Conservation (phyloP, 1,140 invertebrate genomes). For the Dysdera silvatica region DNA sequence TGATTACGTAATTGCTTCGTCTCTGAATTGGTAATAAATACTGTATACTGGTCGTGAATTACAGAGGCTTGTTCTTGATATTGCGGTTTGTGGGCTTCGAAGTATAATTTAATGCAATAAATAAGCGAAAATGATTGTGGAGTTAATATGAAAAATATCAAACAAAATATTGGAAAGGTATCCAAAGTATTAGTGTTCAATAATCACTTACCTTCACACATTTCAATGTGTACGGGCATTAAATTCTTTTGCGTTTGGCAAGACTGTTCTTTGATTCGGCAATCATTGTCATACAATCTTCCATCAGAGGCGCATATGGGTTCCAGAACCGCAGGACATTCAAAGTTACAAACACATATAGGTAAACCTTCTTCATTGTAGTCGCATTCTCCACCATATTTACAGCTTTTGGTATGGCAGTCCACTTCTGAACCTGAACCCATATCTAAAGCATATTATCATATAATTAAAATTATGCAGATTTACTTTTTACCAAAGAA, state of each 20-base stretch:
- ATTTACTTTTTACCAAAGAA: too few relatives aligned
- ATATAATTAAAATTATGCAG: not conserved
- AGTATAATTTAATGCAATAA: too few relatives aligned
- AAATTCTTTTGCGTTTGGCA: slow-evolving; percentile 75
- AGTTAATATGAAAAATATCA: too few relatives aligned
- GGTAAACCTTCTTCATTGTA: slow-evolving; percentile 24
- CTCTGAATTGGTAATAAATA: too few relatives aligned
- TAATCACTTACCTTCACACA: slow-evolving; percentile 69
- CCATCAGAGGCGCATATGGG: slow-evolving; percentile 55
- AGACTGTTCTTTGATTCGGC: slow-evolving; percentile 77
- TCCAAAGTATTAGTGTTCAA: too few relatives aligned
- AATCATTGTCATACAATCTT: slow-evolving; percentile 68
- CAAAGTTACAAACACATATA: slow-evolving; percentile 29
- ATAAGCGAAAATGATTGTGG: too few relatives aligned
- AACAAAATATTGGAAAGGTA: too few relatives aligned
- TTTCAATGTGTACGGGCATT: slow-evolving; percentile 57
- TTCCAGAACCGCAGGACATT: slow-evolving; percentile 20
- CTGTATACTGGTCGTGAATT: too few relatives aligned
- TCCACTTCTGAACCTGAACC: slow-evolving; percentile 19
- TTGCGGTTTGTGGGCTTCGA: too few relatives aligned
- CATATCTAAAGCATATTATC: slow-evolving; percentile 3
- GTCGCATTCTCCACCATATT: slow-evolving; percentile 32
- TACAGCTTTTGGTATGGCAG: slow-evolving; percentile 30
- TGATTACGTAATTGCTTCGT: too few relatives aligned
- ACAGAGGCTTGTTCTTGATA: too few relatives aligned